phyloP scores from a whole-genome alignment of 2,888 invertebrate genomes.

The Idaea straminata region DNA sequence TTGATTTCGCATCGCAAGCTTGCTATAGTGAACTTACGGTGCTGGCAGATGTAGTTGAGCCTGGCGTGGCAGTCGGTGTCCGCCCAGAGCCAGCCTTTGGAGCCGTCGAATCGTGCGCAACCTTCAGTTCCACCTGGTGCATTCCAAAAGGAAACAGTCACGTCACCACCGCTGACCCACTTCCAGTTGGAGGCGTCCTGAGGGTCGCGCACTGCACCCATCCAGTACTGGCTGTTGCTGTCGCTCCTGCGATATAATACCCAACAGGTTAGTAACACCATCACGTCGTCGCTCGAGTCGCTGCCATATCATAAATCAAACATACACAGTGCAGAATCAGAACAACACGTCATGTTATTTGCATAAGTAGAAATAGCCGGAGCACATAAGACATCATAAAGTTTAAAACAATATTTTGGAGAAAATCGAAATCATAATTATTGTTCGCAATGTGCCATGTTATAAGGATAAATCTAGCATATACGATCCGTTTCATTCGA shows the following conservation, averaged over 20 bases:
- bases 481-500: not conserved
- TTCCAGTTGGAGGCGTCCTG: slow-evolving; percentile 90
- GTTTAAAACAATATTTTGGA: not conserved
- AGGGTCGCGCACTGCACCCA: slow-evolving; percentile 93
- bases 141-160: slow-evolving; percentile 96
- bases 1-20: slow-evolving; percentile 15
- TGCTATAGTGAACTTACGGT: slow-evolving; percentile 84
- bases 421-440: not conserved
- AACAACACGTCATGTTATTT: no score
- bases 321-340: not conserved
- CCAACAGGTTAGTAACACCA: slow-evolving; percentile 4
- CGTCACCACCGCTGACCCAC: slow-evolving; percentile 93
- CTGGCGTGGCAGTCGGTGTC: slow-evolving; percentile 92
- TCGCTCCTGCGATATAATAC: slow-evolving; percentile 83
- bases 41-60: slow-evolving; percentile 95
- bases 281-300: not conserved
- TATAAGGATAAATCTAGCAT: not conserved
- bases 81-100: slow-evolving; percentile 97
- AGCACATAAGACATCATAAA: not conserved
- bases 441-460: not conserved
- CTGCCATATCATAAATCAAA: not conserved
- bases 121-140: slow-evolving; percentile 90
- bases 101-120: slow-evolving; percentile 94
- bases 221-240: slow-evolving; percentile 95
- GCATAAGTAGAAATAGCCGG: not conserved